Conservation (phyloP, 1,140 invertebrate species). For the Myzus persicae region DNA sequence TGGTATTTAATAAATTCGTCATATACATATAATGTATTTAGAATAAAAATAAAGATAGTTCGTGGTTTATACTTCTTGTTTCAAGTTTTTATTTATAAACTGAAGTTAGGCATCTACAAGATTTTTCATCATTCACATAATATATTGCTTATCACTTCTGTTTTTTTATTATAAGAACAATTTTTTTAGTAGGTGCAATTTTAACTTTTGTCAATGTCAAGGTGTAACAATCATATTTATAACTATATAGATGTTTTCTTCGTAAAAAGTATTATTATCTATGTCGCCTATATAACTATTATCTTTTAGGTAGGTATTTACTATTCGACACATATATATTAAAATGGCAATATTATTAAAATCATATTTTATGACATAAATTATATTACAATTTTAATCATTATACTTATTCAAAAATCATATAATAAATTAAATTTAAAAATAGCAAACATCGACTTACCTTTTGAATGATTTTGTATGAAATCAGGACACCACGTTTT, state of each 20-base stretch:
- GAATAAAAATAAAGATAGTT: not conserved
- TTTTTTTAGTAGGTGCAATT: not conserved
- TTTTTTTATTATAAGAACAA: not conserved
- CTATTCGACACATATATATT: not conserved
- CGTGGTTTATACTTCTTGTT: not conserved
- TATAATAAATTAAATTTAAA: conserved; percentile 37
- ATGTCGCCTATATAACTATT: not conserved
- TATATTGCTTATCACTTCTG: not conserved
- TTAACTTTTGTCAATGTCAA: not conserved
- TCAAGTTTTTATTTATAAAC: not conserved
- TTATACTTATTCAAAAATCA: not conserved
- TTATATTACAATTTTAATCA: not conserved
- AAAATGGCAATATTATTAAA: not conserved
- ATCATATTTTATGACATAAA: not conserved
- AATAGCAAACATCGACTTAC: not conserved
- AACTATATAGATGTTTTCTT: not conserved
- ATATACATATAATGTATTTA: not conserved
- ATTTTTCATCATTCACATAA: not conserved
- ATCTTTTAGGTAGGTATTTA: not conserved
- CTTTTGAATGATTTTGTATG: conserved; percentile 64
- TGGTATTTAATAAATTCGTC: not conserved
- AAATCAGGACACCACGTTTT: conserved; percentile 76
- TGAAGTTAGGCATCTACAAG: not conserved
- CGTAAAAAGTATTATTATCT: not conserved
- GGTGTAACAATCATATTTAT: not conserved